phyloP scores from a whole-genome alignment of 2,888 invertebrate species.

The Spicauda simplicius region DNA sequence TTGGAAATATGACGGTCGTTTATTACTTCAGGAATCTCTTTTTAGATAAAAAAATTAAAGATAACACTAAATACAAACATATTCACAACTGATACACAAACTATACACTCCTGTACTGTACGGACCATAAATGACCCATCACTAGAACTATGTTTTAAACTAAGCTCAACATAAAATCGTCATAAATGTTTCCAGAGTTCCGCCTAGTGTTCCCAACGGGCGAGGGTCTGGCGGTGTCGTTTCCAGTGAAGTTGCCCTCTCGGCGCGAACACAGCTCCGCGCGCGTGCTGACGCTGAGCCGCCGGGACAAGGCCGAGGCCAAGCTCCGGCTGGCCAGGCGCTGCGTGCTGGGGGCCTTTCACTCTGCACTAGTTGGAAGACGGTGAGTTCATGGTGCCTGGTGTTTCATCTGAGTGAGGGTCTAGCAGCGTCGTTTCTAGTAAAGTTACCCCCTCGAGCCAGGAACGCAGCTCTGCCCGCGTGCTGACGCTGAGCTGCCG shows the following conservation, averaged over 20 bases:
- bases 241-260: constrained; percentile 72
- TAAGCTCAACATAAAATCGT: too few relatives aligned
- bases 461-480: constrained; percentile 72
- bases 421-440: constrained; percentile 74
- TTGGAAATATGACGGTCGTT: too few relatives aligned
- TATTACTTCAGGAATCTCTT: too few relatives aligned
- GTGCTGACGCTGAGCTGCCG: constrained; percentile 77
- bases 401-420: constrained; percentile 79
- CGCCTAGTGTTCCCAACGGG: constrained; percentile 80
- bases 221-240: constrained; percentile 75
- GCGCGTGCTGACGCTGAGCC: constrained; percentile 75
- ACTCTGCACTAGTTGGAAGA: constrained; percentile 60
- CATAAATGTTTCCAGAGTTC: constrained; percentile 75
- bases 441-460: constrained; percentile 72
- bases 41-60: too few relatives aligned
- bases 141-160: too few relatives aligned
- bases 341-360: constrained; percentile 71
- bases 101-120: too few relatives aligned
- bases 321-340: constrained; percentile 70
- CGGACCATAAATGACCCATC: too few relatives aligned
- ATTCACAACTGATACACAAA: too few relatives aligned
- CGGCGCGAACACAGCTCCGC: constrained; percentile 72
- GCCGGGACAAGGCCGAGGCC: constrained; percentile 76
- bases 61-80: too few relatives aligned
- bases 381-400: constrained; percentile 78